A percentile compares a stretch with the other conserved stretches of the same genome.
These are phyloP conservation scores for Scaptomyza hsui DNA, from an alignment of 1,140 invertebrate species.

Conservation along the genomic window DNA sequence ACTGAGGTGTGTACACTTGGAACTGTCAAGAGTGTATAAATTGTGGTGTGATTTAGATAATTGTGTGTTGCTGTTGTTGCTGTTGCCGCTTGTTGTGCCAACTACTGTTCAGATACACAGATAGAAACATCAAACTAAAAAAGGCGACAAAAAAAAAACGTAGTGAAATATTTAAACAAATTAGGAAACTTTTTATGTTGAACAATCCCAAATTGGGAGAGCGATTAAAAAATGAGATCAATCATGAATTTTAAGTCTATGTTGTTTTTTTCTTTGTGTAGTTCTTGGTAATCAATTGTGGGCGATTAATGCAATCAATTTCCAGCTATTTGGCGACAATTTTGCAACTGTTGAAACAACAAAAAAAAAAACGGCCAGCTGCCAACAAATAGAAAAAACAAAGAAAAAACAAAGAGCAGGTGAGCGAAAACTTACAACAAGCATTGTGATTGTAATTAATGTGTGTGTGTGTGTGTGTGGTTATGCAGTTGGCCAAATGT, in stretches of 20 bases:
- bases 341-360: conserved; percentile 27
- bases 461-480: conserved; percentile 5
- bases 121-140: not conserved
- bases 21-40: conserved; percentile 29
- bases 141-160: too few relatives aligned
- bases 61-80: conserved; percentile 24
- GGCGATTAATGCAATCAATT: conserved; percentile 37
- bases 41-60: conserved; percentile 35
- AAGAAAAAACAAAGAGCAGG: not conserved
- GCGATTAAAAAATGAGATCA: too few relatives aligned
- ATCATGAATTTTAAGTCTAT: too few relatives aligned
- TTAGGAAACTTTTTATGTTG: too few relatives aligned
- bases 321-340: conserved; percentile 34
- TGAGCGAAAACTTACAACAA: not conserved
- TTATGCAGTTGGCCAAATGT: conserved; percentile 15
- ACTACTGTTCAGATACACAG: not conserved
- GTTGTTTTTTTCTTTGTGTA: not conserved
- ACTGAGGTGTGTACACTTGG: not conserved
- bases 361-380: not conserved
- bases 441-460: conserved; percentile 16
- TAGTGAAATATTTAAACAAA: too few relatives aligned
- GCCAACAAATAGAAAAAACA: not conserved
- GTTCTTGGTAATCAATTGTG: not conserved
- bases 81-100: conserved; percentile 7
- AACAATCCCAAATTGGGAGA: too few relatives aligned